These are phyloP conservation scores for Clytia hemisphaerica DNA, from an alignment of 30 jellyfish, hydroid and myxozoan species.

Conservation along the genomic window DNA sequence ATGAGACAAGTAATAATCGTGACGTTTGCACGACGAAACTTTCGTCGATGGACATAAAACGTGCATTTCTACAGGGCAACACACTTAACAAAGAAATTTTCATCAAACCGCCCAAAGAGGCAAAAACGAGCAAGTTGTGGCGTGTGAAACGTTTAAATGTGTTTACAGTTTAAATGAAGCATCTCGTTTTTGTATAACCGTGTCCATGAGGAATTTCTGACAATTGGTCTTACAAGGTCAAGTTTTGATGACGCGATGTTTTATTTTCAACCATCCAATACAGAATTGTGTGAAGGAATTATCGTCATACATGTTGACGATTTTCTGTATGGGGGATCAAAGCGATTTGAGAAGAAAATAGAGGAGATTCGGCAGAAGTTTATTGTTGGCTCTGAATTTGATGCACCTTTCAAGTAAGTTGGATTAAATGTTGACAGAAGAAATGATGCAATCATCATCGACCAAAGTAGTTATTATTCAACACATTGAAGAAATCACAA, in stretches of 20 bases:
- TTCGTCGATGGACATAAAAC: conserved; percentile 31
- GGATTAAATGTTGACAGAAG: neutral
- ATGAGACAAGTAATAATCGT: too few species aligned
- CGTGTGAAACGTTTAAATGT: conserved; percentile 11
- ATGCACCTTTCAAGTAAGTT: neutral
- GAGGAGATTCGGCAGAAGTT: neutral
- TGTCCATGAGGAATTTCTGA: conserved; percentile 14
- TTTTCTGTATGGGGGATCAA: neutral
- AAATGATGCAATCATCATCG: neutral
- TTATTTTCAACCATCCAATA: conserved; percentile 18
- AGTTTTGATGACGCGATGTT: conserved; percentile 27
- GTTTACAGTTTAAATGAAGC: conserved; percentile 45
- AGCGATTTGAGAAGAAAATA: neutral
- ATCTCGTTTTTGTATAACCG: conserved; percentile 13
- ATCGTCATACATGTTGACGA: neutral
- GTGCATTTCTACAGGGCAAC: conserved; percentile 55
- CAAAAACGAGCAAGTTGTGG: conserved; percentile 15
- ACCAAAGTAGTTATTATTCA: neutral
- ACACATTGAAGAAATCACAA: neutral
- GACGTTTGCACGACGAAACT: too few species aligned
- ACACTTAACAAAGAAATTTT: conserved; percentile 33
- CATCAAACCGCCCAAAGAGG: conserved; percentile 52
- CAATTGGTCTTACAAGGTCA: conserved; percentile 9
- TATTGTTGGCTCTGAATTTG: neutral
- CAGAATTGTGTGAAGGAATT: conserved; percentile 31